Base-by-base conservation (phyloP, 2,888 invertebrate species). In the Perdita meconis region DNA sequence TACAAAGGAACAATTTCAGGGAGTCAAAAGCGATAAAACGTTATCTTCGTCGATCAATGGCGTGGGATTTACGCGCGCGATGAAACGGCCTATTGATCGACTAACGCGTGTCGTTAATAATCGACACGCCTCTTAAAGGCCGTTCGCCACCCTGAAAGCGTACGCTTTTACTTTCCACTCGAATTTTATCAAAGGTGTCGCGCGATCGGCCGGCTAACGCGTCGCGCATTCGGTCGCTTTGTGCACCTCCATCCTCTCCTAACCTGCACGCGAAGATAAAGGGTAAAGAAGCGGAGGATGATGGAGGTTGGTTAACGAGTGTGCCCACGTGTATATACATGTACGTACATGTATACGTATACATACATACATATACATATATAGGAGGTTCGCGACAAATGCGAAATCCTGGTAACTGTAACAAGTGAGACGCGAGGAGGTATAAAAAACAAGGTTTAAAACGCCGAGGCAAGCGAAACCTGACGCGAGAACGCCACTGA, bases 401-500 rank as follows among this genome's bases (percentile, higher is more conserved):
- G 76, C 68, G 76, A 69, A 73, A 66, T 5, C 40, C 53, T 55
- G 13, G 61, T 50, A 40, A 16, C 55, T 53, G 79, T 72, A 69
- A 77, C 77, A 72, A 76, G 71, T 59, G 71, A 61, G 74, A 79
- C 70, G 75, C 75, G 72, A 69, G 70, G 60, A 82, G 81, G 67
- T 79, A 70, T 77, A 75, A 84, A 85, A 85, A 79, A 68, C 65
- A 16, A 30, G 30, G 50, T 72, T 85, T 83, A 81, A 82, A 86
- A 79, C 75, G 76, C 65, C 63, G 81, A 66, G 81, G 64, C 71
- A 71, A 73, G 84, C 84, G 81, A 79, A 84, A 82, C 78, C 82
- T 81, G 87, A 87, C 84, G 79, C 83, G 83, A 72, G 79, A 82
- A 88, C 74, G 61, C 69, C 66, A 71, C 74, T 89, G 86, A 89